Evolutionary conservation across 1,140 invertebrate genomes (phyloP).

Genomic region (Orchesella cincta): DNA sequence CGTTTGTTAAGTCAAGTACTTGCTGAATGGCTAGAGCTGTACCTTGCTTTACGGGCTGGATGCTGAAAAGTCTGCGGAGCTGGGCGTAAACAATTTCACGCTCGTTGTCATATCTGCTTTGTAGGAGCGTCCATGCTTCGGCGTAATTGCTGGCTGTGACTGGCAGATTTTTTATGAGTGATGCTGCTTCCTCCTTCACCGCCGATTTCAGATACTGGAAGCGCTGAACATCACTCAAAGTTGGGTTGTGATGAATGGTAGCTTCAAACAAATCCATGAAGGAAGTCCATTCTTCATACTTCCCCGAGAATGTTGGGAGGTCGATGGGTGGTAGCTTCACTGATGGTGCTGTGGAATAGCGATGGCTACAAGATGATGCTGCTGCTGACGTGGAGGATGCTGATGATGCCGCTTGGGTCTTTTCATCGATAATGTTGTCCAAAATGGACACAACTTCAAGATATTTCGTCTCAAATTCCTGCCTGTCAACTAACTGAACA

Average conservation of each 20-base stretch:
- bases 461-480: background rate
- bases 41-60: background rate
- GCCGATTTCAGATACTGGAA: conserved; percentile 30
- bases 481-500: background rate
- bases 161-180: background rate
- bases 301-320: conserved; percentile 30
- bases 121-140: conserved; percentile 25
- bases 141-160: conserved; percentile 28
- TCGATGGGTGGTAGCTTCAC: conserved; percentile 27
- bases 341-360: too few species aligned
- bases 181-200: conserved; percentile 34
- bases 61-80: conserved; percentile 5
- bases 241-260: conserved; percentile 21
- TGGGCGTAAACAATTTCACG: conserved; percentile 26
- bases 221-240: conserved; percentile 29
- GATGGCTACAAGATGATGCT: too few species aligned
- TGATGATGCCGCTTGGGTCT: background rate
- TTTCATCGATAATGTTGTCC: background rate
- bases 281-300: conserved; percentile 32
- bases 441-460: background rate
- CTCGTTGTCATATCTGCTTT: conserved; percentile 34
- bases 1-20: conserved; percentile 30
- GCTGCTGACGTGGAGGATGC: background rate
- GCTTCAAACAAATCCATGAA: conserved; percentile 35
- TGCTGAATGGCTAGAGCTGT: background rate